Evolutionary conservation across 2,113 vertebrate genomes (phyloP), one percentile per base, ranked within the genome.

Genomic region (Cavia porcellus): DNA sequence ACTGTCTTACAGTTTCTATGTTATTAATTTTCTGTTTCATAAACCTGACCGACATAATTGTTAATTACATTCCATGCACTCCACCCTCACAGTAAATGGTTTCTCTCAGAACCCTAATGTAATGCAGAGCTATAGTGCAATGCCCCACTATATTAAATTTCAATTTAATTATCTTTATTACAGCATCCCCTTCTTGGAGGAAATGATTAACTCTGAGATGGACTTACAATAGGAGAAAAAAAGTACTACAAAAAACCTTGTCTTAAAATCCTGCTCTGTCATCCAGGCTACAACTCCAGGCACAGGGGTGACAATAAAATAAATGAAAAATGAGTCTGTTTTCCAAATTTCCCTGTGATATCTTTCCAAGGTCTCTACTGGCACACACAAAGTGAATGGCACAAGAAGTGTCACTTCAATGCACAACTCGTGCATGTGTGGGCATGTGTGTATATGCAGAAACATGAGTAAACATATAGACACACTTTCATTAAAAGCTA

Each of bases 101-200:
- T 98, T 96, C 97, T 95, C 97, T 98, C 94, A 83, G 91, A 98
- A 97, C 86, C 47, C 72, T 90, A 92, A 96, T 97, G 96, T 98
- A 95, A 97, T 97, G 96, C 59, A 94, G 95, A 96, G 82, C 97
- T 96, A 89, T 70, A 95, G 83, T 83, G 90, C 95, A 42, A 61
- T 96, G 86, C 84, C 92, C 92, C 55, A 61, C 90, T 94, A 97
- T 97, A 98, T 98, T 98, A 97, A 97, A 98, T 97, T 97, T 95
- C 97, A 98, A 89, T 97, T 97, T 97, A 98, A 98, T 98, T 98
- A 98, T 96, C 96, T 98, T 98, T 97, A 98, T 98, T 97, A 97
- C 89, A 97, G 92, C 72, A 89, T 89, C 90, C 88, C 89, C 92
- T 97, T 93, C 97, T 97, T 86, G 96, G 96, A 98, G 95, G 77